Evolutionary conservation across 2,888 invertebrate species (phyloP).

Genomic region (Agrotis puta): DNA sequence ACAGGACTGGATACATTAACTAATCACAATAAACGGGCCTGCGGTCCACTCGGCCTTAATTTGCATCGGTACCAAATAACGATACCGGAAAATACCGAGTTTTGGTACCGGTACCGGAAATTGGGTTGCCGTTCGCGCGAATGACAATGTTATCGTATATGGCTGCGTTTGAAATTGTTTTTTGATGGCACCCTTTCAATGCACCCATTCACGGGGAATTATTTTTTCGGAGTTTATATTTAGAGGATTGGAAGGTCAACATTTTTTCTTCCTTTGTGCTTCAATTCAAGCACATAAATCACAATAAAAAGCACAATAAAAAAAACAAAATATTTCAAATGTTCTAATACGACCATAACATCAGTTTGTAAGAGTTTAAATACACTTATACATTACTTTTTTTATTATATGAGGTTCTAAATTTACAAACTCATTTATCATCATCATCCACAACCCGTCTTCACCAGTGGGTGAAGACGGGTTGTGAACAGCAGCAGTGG

Average conservation of each 20-base stretch:
- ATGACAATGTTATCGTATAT: slow-evolving; percentile 40
- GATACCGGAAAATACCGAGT: slow-evolving; percentile 53
- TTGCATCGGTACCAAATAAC: slow-evolving; percentile 62
- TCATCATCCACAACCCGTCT: too few species aligned
- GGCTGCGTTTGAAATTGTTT: slow-evolving; percentile 40
- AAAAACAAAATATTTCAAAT: too few species aligned
- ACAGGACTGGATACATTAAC: slow-evolving; percentile 57
- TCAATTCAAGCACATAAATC: too few species aligned
- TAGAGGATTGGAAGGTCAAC: slow-evolving; percentile 5
- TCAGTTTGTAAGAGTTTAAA: background rate
- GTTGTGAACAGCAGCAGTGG: too few species aligned
- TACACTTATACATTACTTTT: too few species aligned
- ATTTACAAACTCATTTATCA: too few species aligned
- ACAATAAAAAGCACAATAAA: too few species aligned
- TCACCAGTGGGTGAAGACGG: too few species aligned
- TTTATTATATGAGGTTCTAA: too few species aligned
- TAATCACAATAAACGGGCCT: slow-evolving; percentile 67
- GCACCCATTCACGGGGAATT: slow-evolving; percentile 16
- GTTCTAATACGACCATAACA: background rate
- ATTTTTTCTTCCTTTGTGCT: slow-evolving; percentile 6
- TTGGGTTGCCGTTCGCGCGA: slow-evolving; percentile 34
- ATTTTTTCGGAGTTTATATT: slow-evolving; percentile 25
- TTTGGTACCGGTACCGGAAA: slow-evolving; percentile 53
- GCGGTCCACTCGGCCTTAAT: slow-evolving; percentile 63
- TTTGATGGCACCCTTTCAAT: slow-evolving; percentile 26